These are phyloP conservation scores for Eutolmus rufibarbis DNA, from an alignment of 2,888 invertebrate genomes.

Conservation along the genomic window DNA sequence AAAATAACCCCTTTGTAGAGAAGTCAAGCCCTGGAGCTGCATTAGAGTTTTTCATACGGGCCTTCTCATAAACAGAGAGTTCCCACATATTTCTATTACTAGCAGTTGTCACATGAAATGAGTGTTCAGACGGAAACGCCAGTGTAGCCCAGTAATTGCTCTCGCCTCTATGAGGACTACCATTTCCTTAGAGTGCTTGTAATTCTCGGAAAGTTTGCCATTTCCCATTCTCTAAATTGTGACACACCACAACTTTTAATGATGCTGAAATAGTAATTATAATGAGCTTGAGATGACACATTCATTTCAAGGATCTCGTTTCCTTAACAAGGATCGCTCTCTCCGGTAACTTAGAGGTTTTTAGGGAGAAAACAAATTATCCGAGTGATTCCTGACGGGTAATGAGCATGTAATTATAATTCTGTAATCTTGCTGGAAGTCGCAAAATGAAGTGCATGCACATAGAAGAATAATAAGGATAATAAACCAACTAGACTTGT, in stretches of 20 bases:
- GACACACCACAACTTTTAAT: slow-evolving; percentile 45
- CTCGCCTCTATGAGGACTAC: neutral
- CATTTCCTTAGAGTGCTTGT: neutral
- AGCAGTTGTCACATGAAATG: neutral
- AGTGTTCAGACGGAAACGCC: neutral
- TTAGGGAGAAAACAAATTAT: slow-evolving; percentile 47
- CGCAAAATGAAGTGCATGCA: neutral
- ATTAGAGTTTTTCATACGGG: neutral
- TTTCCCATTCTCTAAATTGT: slow-evolving; percentile 29
- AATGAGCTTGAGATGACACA: slow-evolving; percentile 47
- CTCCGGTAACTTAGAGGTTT: neutral
- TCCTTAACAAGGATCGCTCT: slow-evolving; percentile 30
- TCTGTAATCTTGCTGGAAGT: slow-evolving; percentile 46
- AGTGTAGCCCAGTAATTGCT: slow-evolving; percentile 1
- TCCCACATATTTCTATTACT: neutral
- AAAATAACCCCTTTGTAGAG: neutral
- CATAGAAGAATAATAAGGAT: neutral
- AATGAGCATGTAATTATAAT: slow-evolving; percentile 54
- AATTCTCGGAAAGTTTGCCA: slow-evolving; percentile 20
- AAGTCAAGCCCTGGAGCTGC: neutral
- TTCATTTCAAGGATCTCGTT: slow-evolving; percentile 43
- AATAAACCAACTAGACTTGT: slow-evolving; percentile 6
- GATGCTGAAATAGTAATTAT: slow-evolving; percentile 47
- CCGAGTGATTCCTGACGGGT: slow-evolving; percentile 49
- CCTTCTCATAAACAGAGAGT: neutral